Evolutionary conservation across 2,888 invertebrate species (phyloP).

Genomic region (Saturnia japonica): DNA sequence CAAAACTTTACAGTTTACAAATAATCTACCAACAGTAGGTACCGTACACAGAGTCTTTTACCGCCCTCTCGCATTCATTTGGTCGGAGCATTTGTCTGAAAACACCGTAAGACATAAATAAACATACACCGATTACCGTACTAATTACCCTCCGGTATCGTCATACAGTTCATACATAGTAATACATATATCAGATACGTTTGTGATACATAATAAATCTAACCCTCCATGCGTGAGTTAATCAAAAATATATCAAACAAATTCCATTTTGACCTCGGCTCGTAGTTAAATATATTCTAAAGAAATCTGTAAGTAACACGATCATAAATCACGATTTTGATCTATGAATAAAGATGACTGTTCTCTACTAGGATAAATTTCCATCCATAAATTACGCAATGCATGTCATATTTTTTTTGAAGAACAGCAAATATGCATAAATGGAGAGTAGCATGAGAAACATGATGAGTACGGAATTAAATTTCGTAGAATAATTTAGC

Average conservation of each 20-base stretch:
- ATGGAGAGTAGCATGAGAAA: no score
- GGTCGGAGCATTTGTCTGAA: background rate
- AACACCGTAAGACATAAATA: background rate
- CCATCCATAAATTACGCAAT: no score
- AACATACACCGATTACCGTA: background rate
- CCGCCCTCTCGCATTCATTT: no score
- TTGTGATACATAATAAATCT: slow-evolving; percentile 7
- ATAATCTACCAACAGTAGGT: background rate
- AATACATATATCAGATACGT: background rate
- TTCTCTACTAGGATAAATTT: background rate
- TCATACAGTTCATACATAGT: background rate
- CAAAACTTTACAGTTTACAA: background rate
- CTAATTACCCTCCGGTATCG: slow-evolving; percentile 6
- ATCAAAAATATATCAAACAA: background rate
- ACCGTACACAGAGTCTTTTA: background rate
- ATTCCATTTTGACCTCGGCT: background rate
- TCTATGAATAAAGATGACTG: background rate
- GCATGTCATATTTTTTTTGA: no score
- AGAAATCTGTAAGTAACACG: background rate
- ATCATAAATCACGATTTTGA: background rate
- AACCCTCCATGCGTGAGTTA: background rate
- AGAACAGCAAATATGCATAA: no score
- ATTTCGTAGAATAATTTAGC: no score
- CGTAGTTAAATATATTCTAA: background rate
- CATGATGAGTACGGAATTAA: no score